phyloP scores from a whole-genome alignment of 2,797 vertebrate species.

The Enteromius mattozi region DNA sequence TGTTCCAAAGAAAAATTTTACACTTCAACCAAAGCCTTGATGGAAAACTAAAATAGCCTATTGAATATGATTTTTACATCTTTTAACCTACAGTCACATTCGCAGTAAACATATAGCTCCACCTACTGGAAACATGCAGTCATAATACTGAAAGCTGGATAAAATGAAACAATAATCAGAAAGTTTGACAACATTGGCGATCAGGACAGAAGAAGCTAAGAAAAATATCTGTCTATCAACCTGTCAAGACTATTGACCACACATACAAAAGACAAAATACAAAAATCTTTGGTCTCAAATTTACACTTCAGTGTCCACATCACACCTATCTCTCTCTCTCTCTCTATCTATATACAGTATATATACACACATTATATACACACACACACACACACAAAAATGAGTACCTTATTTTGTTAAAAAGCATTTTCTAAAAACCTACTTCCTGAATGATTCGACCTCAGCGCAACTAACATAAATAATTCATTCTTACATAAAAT shows the following conservation, averaged over 20 bases:
- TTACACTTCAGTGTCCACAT: background rate
- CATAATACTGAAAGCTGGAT: background rate
- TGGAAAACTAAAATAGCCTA: background rate
- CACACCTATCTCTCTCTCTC: no score
- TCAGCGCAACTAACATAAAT: background rate
- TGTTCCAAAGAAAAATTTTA: background rate
- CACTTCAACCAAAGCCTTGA: background rate
- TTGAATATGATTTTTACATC: background rate
- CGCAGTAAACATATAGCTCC: conserved; percentile 43
- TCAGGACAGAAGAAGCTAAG: background rate
- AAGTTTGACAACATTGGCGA: background rate
- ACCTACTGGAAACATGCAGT: conserved; percentile 35
- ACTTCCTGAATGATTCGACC: background rate
- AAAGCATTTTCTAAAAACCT: background rate
- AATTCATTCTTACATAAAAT: conserved; percentile 9
- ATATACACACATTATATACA: no score
- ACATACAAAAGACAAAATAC: background rate
- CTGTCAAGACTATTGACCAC: background rate
- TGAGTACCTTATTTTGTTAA: background rate
- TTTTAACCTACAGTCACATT: background rate
- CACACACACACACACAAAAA: no score
- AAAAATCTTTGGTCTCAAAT: background rate
- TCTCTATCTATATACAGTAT: no score
- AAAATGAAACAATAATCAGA: background rate
- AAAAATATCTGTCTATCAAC: background rate